Evolutionary conservation across 2,888 invertebrate genomes (phyloP).

Genomic region (Mesorhabditis belari): DNA sequence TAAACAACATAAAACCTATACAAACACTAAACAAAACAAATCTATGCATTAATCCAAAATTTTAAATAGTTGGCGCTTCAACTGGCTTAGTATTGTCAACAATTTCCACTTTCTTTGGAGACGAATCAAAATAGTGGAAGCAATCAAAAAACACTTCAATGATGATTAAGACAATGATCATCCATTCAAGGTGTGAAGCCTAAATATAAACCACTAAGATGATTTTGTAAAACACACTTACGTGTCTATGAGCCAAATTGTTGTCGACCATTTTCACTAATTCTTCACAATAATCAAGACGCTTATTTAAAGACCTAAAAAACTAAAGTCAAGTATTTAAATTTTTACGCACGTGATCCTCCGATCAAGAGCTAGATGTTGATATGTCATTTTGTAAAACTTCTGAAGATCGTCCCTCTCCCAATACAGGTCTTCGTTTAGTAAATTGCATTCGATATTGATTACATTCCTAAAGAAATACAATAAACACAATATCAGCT

Average conservation of each 20-base stretch:
- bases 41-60: too few relatives aligned
- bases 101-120: constrained; percentile 10
- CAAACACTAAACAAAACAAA: background rate
- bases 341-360: constrained; percentile 20
- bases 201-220: background rate
- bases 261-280: constrained; percentile 79
- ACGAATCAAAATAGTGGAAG: constrained; percentile 30
- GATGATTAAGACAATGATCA: constrained; percentile 89
- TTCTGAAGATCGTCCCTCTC: constrained; percentile 81
- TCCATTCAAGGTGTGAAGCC: constrained; percentile 83
- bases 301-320: constrained; percentile 81
- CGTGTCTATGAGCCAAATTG: constrained; percentile 84
- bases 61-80: background rate
- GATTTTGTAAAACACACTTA: constrained; percentile 5
- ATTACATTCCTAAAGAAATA: constrained; percentile 69
- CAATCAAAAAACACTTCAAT: constrained; percentile 69
- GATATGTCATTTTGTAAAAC: constrained; percentile 74
- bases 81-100: background rate
- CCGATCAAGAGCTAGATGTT: constrained; percentile 59
- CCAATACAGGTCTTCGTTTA: constrained; percentile 97
- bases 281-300: constrained; percentile 85
- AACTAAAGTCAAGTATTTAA: background rate
- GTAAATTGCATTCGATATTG: constrained; percentile 83
- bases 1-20: background rate
- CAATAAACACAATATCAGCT: too few relatives aligned